Conservation (phyloP, 2,113 vertebrate genomes). For the Choloepus hoffmanni region DNA sequence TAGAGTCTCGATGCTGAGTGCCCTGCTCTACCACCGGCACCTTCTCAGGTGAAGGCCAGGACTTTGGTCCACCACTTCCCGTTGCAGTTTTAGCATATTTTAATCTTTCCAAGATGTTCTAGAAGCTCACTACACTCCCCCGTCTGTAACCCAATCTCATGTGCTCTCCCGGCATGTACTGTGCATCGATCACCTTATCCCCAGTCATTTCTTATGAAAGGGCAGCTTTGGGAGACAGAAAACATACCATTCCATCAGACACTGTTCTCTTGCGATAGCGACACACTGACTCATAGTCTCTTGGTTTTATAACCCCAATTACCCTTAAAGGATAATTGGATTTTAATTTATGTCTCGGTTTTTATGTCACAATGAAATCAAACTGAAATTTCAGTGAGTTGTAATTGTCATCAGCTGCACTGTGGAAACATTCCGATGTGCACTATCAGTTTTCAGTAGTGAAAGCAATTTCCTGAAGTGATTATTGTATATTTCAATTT, state of each 20-base stretch:
- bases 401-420: constrained; percentile 77
- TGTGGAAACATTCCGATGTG: constrained; percentile 59
- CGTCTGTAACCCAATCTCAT: background rate
- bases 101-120: constrained; percentile 32
- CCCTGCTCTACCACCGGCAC: accelerated
- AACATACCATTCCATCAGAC: background rate
- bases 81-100: background rate
- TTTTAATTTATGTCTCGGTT: constrained; percentile 78
- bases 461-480: constrained; percentile 76
- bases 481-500: constrained; percentile 61
- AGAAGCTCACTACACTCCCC: background rate
- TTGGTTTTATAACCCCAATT: constrained; percentile 77
- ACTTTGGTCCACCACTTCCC: background rate
- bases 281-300: constrained; percentile 21
- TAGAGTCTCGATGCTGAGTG: background rate
- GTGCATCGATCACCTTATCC: background rate
- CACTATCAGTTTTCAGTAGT: constrained; percentile 63
- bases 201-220: background rate
- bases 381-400: constrained; percentile 70
- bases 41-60: background rate
- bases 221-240: constrained; percentile 15
- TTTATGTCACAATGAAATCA: constrained; percentile 75
- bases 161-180: accelerated
- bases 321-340: constrained; percentile 79
- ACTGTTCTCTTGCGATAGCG: background rate